These are phyloP conservation scores for Holothuria glaberrima DNA, from an alignment of 35 echinoderm and acorn worm species.

Conservation along the genomic window DNA sequence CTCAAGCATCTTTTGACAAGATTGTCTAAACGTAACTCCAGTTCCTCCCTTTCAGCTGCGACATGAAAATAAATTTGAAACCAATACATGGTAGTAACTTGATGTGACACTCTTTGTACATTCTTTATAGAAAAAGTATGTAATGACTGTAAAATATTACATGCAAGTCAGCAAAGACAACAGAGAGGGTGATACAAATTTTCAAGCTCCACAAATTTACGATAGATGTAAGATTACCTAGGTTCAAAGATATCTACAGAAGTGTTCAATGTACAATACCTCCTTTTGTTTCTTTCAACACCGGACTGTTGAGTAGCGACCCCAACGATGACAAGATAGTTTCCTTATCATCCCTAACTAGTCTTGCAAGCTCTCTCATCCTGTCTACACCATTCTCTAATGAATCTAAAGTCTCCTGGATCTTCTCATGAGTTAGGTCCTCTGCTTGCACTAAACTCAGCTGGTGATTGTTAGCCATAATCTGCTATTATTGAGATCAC, in stretches of 20 bases:
- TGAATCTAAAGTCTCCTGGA: constrained; percentile 74
- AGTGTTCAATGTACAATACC: constrained; percentile 23
- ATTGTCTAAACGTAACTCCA: constrained; percentile 75
- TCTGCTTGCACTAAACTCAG: constrained; percentile 9
- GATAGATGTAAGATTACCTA: no score
- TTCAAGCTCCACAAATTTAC: no score
- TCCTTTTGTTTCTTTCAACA: constrained; percentile 53
- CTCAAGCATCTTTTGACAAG: constrained; percentile 74
- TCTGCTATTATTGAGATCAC: not conserved
- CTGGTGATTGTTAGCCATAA: constrained; percentile 22
- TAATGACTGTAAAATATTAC: no score
- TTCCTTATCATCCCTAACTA: constrained; percentile 62
- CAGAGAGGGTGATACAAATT: no score
- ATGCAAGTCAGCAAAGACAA: no score
- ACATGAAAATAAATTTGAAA: not conserved
- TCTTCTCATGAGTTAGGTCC: constrained; percentile 36
- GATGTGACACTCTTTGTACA: no score
- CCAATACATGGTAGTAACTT: no score
- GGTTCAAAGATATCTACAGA: no score
- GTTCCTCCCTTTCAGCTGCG: constrained; percentile 81
- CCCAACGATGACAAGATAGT: constrained; percentile 60
- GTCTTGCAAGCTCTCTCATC: constrained; percentile 71
- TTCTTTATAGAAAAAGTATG: no score
- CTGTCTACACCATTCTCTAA: constrained; percentile 77
- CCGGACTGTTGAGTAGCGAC: constrained; percentile 73